Evolutionary conservation across 2,113 vertebrate species (phyloP), one percentile per base, ranked within the genome.

Genomic region (Myocastor coypus): DNA sequence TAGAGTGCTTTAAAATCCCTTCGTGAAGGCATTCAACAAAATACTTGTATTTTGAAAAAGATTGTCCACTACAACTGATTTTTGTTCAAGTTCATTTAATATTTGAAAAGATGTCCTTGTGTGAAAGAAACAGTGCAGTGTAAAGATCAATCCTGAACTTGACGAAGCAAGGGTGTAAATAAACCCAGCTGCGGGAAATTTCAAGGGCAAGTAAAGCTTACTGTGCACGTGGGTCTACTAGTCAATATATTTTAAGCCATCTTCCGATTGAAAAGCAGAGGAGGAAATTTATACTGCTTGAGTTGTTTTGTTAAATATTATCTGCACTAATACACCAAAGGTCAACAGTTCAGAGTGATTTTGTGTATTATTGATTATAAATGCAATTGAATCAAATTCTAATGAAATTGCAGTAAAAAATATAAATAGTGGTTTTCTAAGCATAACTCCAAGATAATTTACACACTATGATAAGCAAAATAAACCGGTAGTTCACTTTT

Each of bases 51-150:
- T 94, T 94, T 91, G 37, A 40, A 83, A 89, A 97, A 42, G 3
- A 19, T 73, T 95, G 3, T 91, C 55, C 7, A 75, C 10, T 37
- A 90, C 10, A 96, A 59, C 3, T 63, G 28, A 83, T 89, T 94
- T 93, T 91, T 40, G n/a, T 91, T 83, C 84, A 92, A 66, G 13
- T 87, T 7, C 46, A 84, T 94, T 94, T 95, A 89, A 87, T 32
- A 37, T 83, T 96, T 92, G 63, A 92, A 78, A 85, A 90, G 5
- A 34, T 77, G 28, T 50, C 17, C 50, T 83, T 71, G 37, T 88
- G 42, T 64, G 32, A 91, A 91, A 64, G 4, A 87, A 97, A 92
- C 0, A 89, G 40, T 24, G 40, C 16, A 37, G 34, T 63, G 40
- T 81, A 82, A 94, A 75, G 12, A 94, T 75, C 7, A 42, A 7